These are phyloP conservation scores for Zingel zingel DNA, from an alignment of 2,113 vertebrate genomes.

Conservation along the genomic window DNA sequence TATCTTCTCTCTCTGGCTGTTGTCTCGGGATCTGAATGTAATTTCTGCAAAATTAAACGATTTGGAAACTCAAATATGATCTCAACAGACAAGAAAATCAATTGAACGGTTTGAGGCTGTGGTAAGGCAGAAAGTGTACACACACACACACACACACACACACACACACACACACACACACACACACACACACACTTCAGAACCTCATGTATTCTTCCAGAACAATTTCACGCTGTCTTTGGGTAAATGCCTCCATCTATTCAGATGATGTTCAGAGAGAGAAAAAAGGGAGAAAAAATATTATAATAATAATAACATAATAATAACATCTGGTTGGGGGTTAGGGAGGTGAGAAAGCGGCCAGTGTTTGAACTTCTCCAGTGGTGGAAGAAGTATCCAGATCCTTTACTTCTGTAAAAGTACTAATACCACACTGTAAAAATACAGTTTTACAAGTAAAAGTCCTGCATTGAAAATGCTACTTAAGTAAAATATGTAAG, in stretches of 20 bases:
- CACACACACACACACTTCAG: not conserved
- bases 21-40: slow-evolving; percentile 58
- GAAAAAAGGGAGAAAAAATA: not conserved
- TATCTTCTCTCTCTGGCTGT: slow-evolving; percentile 53
- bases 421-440: not conserved
- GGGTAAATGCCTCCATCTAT: slow-evolving; percentile 8
- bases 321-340: too few relatives aligned
- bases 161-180: not conserved
- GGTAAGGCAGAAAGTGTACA: slow-evolving; percentile 21
- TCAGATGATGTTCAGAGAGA: not conserved
- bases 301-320: too few relatives aligned
- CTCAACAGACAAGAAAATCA: slow-evolving; percentile 56
- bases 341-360: too few relatives aligned
- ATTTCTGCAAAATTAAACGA: slow-evolving; percentile 60
- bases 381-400: too few relatives aligned
- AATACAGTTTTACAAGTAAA: not conserved
- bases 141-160: not conserved
- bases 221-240: slow-evolving; percentile 23
- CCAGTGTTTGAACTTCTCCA: too few relatives aligned
- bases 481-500: not conserved
- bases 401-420: too few relatives aligned
- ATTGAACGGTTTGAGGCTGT: slow-evolving; percentile 38
- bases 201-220: not conserved
- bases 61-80: slow-evolving; percentile 70
- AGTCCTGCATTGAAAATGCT: too few relatives aligned